Conservation (phyloP, 2,888 invertebrate genomes). For the Diarsia dahlii region DNA sequence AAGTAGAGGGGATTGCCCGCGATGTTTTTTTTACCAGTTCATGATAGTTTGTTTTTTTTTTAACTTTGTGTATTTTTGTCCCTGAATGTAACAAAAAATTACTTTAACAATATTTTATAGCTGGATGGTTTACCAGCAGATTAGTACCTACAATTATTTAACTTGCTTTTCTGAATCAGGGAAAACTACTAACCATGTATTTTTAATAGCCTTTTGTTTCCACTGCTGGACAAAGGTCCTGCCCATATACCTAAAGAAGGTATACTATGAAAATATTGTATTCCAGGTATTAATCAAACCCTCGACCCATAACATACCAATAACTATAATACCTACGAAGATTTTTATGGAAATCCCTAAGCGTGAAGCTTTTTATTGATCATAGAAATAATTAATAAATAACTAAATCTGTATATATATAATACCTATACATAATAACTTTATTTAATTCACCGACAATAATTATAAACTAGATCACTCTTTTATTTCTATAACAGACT, state of each 20-base stretch:
- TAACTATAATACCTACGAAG: background rate
- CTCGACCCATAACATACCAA: conserved; percentile 9
- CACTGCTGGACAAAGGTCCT: too few relatives aligned
- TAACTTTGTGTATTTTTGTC: background rate
- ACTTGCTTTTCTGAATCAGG: background rate
- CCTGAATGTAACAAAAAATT: background rate
- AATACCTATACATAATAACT: background rate
- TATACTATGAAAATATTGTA: background rate
- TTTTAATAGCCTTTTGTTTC: too few relatives aligned
- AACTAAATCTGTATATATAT: too few relatives aligned
- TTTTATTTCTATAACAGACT: background rate
- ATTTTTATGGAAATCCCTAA: conserved; percentile 21
- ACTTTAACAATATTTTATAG: background rate
- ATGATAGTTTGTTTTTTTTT: background rate
- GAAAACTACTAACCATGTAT: background rate
- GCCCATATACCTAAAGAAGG: too few relatives aligned
- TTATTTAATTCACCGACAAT: too few relatives aligned
- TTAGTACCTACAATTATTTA: background rate
- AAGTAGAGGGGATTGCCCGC: background rate
- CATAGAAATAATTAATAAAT: conserved; percentile 1
- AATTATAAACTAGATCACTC: conserved; percentile 11
- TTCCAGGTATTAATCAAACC: background rate
- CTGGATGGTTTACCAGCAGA: background rate
- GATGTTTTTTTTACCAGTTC: background rate
- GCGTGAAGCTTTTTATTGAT: conserved; percentile 28